Evolutionary conservation across 1,140 invertebrate genomes (phyloP).

Genomic region (Amyelois transitella): DNA sequence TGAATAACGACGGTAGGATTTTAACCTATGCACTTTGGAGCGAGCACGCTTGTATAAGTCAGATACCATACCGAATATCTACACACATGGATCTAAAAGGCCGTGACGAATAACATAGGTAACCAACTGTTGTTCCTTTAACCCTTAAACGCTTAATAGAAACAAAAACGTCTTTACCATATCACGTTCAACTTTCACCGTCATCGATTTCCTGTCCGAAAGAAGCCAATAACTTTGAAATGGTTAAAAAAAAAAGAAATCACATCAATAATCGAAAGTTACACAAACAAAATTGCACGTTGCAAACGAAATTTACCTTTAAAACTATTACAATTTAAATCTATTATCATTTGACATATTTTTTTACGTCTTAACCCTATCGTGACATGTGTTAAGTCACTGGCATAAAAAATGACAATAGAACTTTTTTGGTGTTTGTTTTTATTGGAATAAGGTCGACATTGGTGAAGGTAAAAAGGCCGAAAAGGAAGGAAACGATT

Average conservation of each 20-base stretch:
- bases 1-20: no score
- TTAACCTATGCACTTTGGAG: no score
- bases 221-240: not conserved
- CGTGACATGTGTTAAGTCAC: slow-evolving; percentile 24
- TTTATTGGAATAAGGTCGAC: slow-evolving; percentile 8
- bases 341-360: not conserved
- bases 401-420: no score
- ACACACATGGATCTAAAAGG: no score
- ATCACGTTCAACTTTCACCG: not conserved
- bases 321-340: not conserved
- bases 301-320: not conserved
- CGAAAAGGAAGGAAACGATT: slow-evolving; percentile 34
- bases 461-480: slow-evolving; percentile 8
- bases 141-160: not conserved
- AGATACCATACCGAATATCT: no score
- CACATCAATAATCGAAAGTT: slow-evolving; percentile 1
- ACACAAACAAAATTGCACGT: not conserved
- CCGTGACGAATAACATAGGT: no score
- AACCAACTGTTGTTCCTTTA: not conserved
- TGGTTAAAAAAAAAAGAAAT: not conserved
- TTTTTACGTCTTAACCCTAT: not conserved
- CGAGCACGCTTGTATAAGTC: no score
- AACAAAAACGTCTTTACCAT: not conserved
- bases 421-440: not conserved
- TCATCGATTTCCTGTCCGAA: not conserved